Conservation (phyloP, 2,888 invertebrate genomes). For the Phengaris arion region DNA sequence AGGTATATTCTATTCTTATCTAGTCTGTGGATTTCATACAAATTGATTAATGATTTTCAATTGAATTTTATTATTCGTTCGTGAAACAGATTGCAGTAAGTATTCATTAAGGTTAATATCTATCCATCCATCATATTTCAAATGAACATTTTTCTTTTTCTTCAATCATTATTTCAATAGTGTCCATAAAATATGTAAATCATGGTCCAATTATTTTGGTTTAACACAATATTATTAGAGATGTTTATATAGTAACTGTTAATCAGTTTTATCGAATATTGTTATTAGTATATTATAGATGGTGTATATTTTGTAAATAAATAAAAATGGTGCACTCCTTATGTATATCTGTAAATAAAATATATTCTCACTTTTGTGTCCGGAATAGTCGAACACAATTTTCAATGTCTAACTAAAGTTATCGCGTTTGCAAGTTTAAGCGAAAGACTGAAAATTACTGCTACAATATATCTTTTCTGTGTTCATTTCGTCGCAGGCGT, state of each 20-base stretch:
- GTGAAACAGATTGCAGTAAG: not conserved
- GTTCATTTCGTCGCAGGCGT: slow-evolving; percentile 2
- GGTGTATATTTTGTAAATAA: slow-evolving; percentile 74
- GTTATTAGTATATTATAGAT: slow-evolving; percentile 67
- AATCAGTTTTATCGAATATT: slow-evolving; percentile 47
- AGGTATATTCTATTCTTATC: not conserved
- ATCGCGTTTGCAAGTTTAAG: slow-evolving; percentile 25
- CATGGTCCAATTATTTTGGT: slow-evolving; percentile 56
- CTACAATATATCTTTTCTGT: slow-evolving; percentile 13
- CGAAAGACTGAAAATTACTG: slow-evolving; percentile 21
- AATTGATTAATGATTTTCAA: slow-evolving; percentile 22
- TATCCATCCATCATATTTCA: slow-evolving; percentile 20
- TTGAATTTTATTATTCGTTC: slow-evolving; percentile 20
- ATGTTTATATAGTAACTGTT: slow-evolving; percentile 39
- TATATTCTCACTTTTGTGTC: slow-evolving; percentile 38
- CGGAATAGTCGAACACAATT: slow-evolving; percentile 31
- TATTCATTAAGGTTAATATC: not conserved
- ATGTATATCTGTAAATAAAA: slow-evolving; percentile 51
- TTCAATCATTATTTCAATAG: slow-evolving; percentile 1
- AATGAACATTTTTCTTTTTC: slow-evolving; percentile 5
- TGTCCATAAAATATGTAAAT: slow-evolving; percentile 39
- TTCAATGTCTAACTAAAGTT: slow-evolving; percentile 20
- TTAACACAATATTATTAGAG: slow-evolving; percentile 35
- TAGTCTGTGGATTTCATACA: slow-evolving; percentile 8
- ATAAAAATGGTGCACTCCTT: slow-evolving; percentile 67